phyloP scores from a whole-genome alignment of 2,113 vertebrate genomes.

The Craseonycteris thonglongyai region DNA sequence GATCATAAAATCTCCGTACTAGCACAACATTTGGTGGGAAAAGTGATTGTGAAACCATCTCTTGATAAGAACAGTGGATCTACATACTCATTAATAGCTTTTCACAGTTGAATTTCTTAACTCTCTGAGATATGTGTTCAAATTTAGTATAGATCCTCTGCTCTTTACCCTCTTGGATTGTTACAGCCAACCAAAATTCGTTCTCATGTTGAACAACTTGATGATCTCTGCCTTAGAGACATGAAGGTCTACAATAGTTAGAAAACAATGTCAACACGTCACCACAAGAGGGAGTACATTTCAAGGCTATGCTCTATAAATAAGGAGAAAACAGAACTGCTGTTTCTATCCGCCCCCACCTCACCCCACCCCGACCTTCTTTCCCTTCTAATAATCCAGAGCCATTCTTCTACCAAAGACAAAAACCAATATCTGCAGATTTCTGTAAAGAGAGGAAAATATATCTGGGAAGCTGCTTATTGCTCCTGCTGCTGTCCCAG shows the following conservation, averaged over 20 bases:
- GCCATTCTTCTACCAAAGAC: background rate
- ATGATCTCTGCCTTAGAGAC: background rate
- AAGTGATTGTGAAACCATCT: background rate
- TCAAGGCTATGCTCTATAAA: background rate
- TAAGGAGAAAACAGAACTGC: background rate
- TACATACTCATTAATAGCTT: background rate
- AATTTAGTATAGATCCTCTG: background rate
- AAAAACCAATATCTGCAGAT: background rate
- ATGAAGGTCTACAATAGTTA: fast-evolving
- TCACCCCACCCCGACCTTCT: no score
- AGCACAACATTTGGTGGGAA: background rate
- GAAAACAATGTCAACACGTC: background rate
- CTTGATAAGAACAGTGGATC: background rate
- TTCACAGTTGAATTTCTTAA: background rate
- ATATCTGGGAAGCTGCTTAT: background rate
- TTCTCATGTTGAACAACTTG: background rate
- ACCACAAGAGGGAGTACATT: conserved; percentile 56
- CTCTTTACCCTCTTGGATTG: background rate
- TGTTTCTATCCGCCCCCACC: background rate
- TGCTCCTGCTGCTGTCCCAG: background rate
- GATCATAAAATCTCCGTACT: background rate
- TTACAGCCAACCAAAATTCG: background rate
- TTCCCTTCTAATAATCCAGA: background rate
- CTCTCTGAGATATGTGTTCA: background rate
- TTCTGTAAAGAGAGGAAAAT: background rate